phyloP scores from a whole-genome alignment of 2,888 invertebrate species.

The Monopis laevigella region DNA sequence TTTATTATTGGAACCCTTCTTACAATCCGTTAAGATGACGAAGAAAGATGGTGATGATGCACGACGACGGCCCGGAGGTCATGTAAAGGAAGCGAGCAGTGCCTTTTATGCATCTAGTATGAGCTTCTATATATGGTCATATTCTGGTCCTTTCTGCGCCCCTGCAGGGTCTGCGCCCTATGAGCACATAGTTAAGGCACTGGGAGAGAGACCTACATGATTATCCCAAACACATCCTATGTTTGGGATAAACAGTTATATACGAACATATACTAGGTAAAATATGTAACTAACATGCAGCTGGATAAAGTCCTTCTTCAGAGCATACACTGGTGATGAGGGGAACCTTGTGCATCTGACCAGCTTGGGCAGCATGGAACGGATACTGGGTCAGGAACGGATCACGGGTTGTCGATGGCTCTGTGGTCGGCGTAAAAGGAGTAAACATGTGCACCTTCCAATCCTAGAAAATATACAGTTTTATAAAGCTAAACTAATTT shows the following conservation, averaged over 20 bases:
- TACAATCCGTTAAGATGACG: not conserved
- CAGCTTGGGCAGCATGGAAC: conserved; percentile 65
- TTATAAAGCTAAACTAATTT: no score
- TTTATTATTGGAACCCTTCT: not conserved
- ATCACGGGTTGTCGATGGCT: conserved; percentile 48
- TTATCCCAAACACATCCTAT: no score
- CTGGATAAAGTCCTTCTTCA: conserved; percentile 80
- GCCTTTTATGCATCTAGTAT: no score
- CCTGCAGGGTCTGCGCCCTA: no score
- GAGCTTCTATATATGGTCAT: no score
- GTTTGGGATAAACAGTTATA: no score
- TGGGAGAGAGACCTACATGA: no score
- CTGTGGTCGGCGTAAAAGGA: conserved; percentile 78
- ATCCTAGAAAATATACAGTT: conserved; percentile 29
- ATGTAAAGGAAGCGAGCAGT: no score
- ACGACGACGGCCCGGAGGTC: no score
- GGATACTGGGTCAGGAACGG: conserved; percentile 76
- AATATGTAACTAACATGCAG: conserved; percentile 69
- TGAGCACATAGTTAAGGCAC: no score
- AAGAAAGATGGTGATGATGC: not conserved
- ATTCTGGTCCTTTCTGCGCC: no score
- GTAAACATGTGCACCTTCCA: conserved; percentile 72
- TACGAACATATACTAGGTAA: no score
- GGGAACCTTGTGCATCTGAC: conserved; percentile 72
- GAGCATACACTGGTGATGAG: conserved; percentile 74